Evolutionary conservation across 2,113 vertebrate species (phyloP).

Genomic region (Agelaius phoeniceus): DNA sequence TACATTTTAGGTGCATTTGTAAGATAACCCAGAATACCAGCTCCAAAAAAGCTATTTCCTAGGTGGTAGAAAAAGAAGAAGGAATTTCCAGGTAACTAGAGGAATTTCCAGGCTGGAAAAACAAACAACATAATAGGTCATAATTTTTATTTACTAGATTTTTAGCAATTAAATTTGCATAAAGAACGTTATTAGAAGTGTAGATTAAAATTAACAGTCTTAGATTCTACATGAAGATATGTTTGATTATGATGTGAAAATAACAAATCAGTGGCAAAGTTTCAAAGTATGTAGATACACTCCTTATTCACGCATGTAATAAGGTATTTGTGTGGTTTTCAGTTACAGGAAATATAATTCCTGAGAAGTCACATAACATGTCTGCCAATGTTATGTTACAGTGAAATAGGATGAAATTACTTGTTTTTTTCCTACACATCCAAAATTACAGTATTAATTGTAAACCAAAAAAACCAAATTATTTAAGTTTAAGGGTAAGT

Average conservation of each 20-base stretch:
- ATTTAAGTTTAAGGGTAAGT: not conserved
- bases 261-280: not conserved
- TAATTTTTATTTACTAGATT: not conserved
- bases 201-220: not conserved
- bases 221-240: not conserved
- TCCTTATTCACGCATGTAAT: not conserved
- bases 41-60: not conserved
- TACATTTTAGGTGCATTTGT: not conserved
- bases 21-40: not conserved
- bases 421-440: not conserved
- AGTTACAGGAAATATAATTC: not conserved
- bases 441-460: not conserved
- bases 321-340: not conserved
- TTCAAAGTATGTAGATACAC: not conserved
- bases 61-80: not conserved
- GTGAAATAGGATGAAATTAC: not conserved
- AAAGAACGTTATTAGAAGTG: not conserved
- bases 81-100: not conserved
- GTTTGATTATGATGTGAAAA: not conserved
- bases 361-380: not conserved
- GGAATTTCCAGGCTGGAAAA: not conserved
- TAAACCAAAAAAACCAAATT: too few relatives aligned
- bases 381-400: not conserved
- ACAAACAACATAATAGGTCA: not conserved
- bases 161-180: not conserved